Evolutionary conservation across 1,140 invertebrate species (phyloP).

Genomic region (Lasaia peninsularis): DNA sequence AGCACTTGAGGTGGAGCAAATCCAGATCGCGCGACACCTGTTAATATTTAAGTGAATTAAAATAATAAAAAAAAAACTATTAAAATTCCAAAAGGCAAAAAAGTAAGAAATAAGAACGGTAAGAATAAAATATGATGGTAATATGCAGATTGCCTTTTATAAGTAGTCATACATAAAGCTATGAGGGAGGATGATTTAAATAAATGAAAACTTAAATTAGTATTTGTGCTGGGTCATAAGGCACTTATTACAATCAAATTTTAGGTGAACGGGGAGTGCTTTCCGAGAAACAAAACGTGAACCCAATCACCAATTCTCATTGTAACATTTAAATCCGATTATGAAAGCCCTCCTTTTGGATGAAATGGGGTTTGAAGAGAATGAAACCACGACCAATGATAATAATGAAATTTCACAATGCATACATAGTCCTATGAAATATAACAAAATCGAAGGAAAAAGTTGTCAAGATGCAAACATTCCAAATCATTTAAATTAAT

Average conservation of each 20-base stretch:
- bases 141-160: constrained; percentile 48
- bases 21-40: constrained; percentile 79
- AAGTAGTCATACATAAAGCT: constrained; percentile 59
- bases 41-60: constrained; percentile 32
- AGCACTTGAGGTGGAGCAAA: constrained; percentile 78
- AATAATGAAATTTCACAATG: constrained; percentile 54
- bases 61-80: not conserved
- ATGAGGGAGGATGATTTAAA: constrained; percentile 63
- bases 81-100: not conserved
- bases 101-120: not conserved
- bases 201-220: constrained; percentile 35
- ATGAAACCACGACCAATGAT: constrained; percentile 48
- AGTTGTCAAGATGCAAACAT: constrained; percentile 77
- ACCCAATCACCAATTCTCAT: constrained; percentile 64
- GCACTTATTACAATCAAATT: constrained; percentile 61
- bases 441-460: constrained; percentile 53
- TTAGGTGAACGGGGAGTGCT: constrained; percentile 65
- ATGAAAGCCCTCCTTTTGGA: constrained; percentile 66
- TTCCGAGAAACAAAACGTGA: constrained; percentile 64
- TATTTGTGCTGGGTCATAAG: constrained; percentile 4
- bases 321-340: constrained; percentile 27
- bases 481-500: constrained; percentile 61
- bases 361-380: constrained; percentile 76
- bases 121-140: constrained; percentile 29
- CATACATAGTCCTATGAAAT: constrained; percentile 55